A percentile compares a stretch with the other conserved stretches of the same genome.
phyloP scores from a whole-genome alignment of 2,797 vertebrate genomes.

The Stomatorhinus walkeri region DNA sequence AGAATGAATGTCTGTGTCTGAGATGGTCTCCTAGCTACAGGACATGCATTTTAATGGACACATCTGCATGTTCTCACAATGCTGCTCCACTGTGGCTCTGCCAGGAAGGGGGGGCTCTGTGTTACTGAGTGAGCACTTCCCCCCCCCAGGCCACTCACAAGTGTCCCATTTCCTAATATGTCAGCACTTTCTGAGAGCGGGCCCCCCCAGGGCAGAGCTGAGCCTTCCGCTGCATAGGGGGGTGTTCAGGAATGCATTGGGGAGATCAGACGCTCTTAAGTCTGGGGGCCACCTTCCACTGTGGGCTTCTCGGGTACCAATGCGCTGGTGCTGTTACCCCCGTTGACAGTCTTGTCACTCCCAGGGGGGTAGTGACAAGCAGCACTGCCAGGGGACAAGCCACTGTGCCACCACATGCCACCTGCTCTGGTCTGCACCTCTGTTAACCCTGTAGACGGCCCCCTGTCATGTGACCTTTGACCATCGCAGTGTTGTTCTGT shows the following conservation, averaged over 20 bases:
- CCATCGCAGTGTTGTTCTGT: slow-evolving; percentile 38
- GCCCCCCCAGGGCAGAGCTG: not conserved
- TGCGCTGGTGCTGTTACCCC: not conserved
- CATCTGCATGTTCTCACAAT: slow-evolving; percentile 27
- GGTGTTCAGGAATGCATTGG: slow-evolving; percentile 26
- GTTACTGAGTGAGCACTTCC: not conserved
- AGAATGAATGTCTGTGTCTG: slow-evolving; percentile 6
- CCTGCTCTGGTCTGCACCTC: slow-evolving; percentile 71
- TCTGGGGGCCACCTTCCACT: slow-evolving; percentile 21
- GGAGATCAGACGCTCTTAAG: slow-evolving; percentile 42
- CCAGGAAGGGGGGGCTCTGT: slow-evolving; percentile 30
- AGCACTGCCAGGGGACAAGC: slow-evolving; percentile 84
- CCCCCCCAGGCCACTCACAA: slow-evolving; percentile 35
- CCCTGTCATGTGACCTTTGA: slow-evolving; percentile 1
- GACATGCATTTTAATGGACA: slow-evolving; percentile 58
- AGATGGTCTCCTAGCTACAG: slow-evolving; percentile 42
- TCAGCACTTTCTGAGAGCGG: not conserved
- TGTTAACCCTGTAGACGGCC: slow-evolving; percentile 66
- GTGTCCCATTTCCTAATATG: not conserved
- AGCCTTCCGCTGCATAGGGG: slow-evolving; percentile 38
- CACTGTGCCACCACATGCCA: slow-evolving; percentile 92
- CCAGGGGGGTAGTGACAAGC: slow-evolving; percentile 84
- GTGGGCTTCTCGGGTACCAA: not conserved
- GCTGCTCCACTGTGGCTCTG: slow-evolving; percentile 43
- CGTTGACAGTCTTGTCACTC: slow-evolving; percentile 71